Evolutionary conservation across 1,140 invertebrate species (phyloP), one percentile per base, ranked within the genome.

Genomic region (Zelostemma sp.): DNA sequence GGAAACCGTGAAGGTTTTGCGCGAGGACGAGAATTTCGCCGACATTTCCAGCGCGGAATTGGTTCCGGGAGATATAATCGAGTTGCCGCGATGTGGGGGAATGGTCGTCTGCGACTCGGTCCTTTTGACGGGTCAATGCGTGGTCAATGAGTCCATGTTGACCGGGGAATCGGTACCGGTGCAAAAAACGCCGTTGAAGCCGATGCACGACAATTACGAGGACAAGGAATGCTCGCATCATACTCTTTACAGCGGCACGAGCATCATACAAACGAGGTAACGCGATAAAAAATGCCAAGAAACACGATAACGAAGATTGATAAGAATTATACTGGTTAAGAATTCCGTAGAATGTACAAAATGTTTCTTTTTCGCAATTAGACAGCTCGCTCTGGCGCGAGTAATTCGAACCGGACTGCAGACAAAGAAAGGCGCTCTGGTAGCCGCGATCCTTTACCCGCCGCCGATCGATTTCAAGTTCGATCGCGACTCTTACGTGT

Each of bases 111-210:
- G 95, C 83, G 97, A 99, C 85, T 95, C 95, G 1, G 92, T 96
- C 1, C 80, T 99, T 16, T 86, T 98, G 1, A 90, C 90, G 43
- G 97, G 97, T 1, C 93, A 90, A 55, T 97, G 95, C 69, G 95
- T 98, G 69, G 90, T 99, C 9, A 97, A 99, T 81, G 97, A 99
- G 86, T 95, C 94, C 68, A 97, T 98, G 95, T 88, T 99, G 8
- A 99, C 97, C 49, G 95, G 84, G 14, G 84, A 86, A 69, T 85
- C 83, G 43, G 69, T 81, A 1, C 84, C 84, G 15, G 80, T 86
- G 31, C 81, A 70, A 0, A 86, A 86, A 72, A 86, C 84, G 8
- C 80, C 81, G 6, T 57, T 86, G 21, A 80, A 80, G 28, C 73
- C 80, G 11, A 63, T 67, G 47, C 71, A 77, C 53, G 62, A 75